Evolutionary conservation across 2,113 vertebrate species (phyloP), one percentile per base, ranked within the genome.

Genomic region (Aspidoscelis tigris): DNA sequence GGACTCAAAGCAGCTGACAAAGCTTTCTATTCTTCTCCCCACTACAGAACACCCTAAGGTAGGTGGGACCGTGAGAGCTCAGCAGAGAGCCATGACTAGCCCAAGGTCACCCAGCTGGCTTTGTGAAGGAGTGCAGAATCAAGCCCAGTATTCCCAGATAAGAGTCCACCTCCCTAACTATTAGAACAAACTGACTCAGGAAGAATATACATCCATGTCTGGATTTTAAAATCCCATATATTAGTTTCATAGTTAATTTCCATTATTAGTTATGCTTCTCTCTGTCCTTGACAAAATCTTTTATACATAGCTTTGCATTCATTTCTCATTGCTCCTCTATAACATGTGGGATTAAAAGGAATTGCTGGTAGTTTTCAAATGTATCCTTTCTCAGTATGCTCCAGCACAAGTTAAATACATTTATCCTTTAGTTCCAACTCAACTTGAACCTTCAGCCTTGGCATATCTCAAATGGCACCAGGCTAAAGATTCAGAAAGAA

Each of bases 261-360:
- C 9, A 3, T 22, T 43, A 7, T 58, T 26, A 26, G 47, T 41
- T 33, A 71, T 53, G n/a, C 9, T 21, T 22, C 55, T 71, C 8
- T 80, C 16, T 21, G n/a, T 81, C n/a, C 47, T 53, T 71, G 10
- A 72, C 20, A 58, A 70, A 81, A 41, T 81, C 24, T 26, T 16
- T 70, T 55, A 69, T 76, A 24, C 33, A 9, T 68, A 41, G 44
- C 39, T 41, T 18, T 50, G 66, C 53, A 43, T 74, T 66, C 61
- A 75, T 73, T 84, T 76, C 14, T 33, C 1, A 21, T 2, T 58
- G 20, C 1, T 74, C 1, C 1, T 33, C 71, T 53, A 72, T 82
- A 26, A 83, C 18, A 10, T 79, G 16, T 7, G 82, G 20, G 85
- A 84, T 66, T 61, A 18, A 84, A 89, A 69, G 5, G 18, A 47